Percentiles rank a stretch among this genome's conserved stretches.
Evolutionary conservation across 2,797 vertebrate genomes (phyloP).

Genomic region (Gobio occitaniae): DNA sequence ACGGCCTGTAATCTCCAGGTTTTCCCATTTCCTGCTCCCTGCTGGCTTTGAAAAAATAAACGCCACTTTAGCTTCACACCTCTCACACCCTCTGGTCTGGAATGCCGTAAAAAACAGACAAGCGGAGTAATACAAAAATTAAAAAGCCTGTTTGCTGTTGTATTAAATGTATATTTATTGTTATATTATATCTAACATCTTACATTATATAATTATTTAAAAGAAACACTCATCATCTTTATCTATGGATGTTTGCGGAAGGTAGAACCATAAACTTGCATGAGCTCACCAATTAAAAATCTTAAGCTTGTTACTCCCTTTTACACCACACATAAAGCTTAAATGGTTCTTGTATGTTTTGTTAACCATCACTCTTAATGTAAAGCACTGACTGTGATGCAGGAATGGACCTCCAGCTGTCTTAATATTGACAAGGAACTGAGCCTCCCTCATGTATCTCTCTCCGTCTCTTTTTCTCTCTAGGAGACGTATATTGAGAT

Average conservation of each 20-base stretch:
- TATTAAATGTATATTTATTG: background rate
- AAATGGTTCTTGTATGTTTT: background rate
- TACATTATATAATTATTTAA: conserved; percentile 34
- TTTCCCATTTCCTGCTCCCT: background rate
- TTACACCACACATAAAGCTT: background rate
- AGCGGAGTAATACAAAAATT: background rate
- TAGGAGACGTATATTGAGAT: conserved; percentile 99
- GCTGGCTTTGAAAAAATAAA: background rate
- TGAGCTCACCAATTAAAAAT: conserved; percentile 55
- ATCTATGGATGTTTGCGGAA: conserved; percentile 73
- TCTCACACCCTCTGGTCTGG: background rate
- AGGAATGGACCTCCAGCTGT: background rate
- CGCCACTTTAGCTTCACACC: background rate
- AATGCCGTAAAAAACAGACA: background rate
- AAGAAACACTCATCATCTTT: conserved; percentile 55
- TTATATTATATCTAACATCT: background rate
- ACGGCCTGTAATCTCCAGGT: background rate
- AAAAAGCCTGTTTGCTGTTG: background rate
- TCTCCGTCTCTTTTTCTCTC: conserved; percentile 32
- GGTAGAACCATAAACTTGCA: conserved; percentile 74
- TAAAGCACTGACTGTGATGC: background rate
- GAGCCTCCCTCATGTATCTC: background rate
- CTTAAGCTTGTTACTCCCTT: background rate
- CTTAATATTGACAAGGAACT: background rate
- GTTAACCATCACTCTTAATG: background rate